A percentile compares a stretch with the other conserved stretches of the same genome.
These are phyloP conservation scores for Tigriopus californicus DNA, from an alignment of 2,888 invertebrate genomes.

Conservation along the genomic window DNA sequence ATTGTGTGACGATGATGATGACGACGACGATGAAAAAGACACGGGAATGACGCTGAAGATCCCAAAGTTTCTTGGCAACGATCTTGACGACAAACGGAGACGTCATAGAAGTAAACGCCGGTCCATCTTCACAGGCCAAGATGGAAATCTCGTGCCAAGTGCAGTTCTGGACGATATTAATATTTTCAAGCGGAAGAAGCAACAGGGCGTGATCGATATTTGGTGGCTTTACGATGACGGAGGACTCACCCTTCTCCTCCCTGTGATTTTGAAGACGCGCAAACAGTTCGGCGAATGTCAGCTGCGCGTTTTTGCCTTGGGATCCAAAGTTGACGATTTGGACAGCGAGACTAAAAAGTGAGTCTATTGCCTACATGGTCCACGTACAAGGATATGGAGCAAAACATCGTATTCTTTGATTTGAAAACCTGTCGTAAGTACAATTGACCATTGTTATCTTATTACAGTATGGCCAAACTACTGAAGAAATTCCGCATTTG, in stretches of 20 bases:
- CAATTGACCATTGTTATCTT: too few species aligned
- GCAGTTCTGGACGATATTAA: conserved; percentile 28
- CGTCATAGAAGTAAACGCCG: conserved; percentile 19
- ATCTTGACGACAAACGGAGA: conserved; percentile 19
- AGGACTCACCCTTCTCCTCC: conserved; percentile 64
- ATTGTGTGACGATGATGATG: conserved; percentile 13
- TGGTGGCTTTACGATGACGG: conserved; percentile 70
- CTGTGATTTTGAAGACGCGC: conserved; percentile 62
- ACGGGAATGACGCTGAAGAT: background rate
- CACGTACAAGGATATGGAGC: too few species aligned
- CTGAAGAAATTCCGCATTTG: conserved; percentile 91
- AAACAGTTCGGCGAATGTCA: conserved; percentile 63
- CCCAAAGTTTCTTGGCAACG: background rate
- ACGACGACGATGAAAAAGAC: conserved; percentile 4
- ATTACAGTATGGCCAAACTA: conserved; percentile 84
- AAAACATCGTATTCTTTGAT: too few species aligned
- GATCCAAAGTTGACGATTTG: conserved; percentile 69
- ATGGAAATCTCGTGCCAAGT: conserved; percentile 34
- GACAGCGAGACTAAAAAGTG: conserved; percentile 74
- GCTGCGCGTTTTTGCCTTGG: conserved; percentile 64
- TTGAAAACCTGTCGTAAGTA: too few species aligned
- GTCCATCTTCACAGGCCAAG: conserved; percentile 28
- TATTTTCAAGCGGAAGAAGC: conserved; percentile 40
- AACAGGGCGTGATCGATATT: conserved; percentile 67
- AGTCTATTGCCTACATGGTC: too few species aligned